Conservation (phyloP, 1,140 invertebrate species). For the Mizuhopecten yessoensis region DNA sequence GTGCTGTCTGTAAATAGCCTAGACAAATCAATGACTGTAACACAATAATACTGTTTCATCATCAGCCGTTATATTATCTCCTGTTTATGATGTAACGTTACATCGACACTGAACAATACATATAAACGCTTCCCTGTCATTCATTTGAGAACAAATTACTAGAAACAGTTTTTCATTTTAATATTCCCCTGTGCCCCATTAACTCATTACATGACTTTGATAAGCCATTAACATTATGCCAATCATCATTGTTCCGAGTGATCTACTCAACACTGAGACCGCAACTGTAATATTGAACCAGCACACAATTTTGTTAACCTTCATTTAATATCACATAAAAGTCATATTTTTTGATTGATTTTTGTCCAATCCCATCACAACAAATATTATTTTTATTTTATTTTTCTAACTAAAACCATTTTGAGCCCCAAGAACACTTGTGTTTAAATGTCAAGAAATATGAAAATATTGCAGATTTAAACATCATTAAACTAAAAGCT, state of each 20-base stretch:
- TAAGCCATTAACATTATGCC: background rate
- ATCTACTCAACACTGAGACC: background rate
- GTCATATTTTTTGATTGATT: background rate
- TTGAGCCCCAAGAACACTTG: no score
- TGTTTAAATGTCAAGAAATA: no score
- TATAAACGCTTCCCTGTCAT: background rate
- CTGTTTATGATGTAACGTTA: no score
- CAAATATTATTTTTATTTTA: no score
- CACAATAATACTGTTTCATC: no score
- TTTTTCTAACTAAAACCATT: no score
- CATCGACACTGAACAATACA: background rate
- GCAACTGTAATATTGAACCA: background rate
- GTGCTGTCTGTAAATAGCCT: no score
- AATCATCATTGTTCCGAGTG: background rate
- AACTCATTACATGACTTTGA: slow-evolving; percentile 6
- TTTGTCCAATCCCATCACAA: background rate
- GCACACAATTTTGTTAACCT: background rate
- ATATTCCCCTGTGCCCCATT: background rate
- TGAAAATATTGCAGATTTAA: no score
- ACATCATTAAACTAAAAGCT: no score
- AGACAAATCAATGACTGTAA: no score
- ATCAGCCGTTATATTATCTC: no score
- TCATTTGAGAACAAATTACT: background rate
- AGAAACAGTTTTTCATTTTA: background rate
- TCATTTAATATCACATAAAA: background rate